Base-by-base conservation (phyloP, 1,140 invertebrate genomes). In the Halesus radiatus region DNA sequence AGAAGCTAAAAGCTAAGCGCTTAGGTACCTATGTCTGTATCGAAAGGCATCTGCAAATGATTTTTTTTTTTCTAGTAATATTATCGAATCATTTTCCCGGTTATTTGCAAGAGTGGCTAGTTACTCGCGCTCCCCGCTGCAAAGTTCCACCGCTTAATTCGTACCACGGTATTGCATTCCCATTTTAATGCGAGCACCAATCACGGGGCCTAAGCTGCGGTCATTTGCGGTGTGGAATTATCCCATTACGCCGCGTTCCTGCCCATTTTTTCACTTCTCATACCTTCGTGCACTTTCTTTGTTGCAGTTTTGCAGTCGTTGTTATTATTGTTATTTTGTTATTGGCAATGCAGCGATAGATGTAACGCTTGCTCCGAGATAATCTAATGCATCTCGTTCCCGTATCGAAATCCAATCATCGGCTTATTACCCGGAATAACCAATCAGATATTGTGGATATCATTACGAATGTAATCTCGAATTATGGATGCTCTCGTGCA, bases 181-280 rank as follows among this genome's bases (percentile, higher is more conserved):
- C 26, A 75, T 75, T 75, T 75, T 75, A 75, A 75, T 75, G 53
- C 75, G 58, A 70, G 37, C 76, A 56, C n/a, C 73, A 32, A 78
- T 70, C 76, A 54, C 32, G 76, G 22, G n/a, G 23, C 37, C 64
- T 79, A 72, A 79, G 64, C 77, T 26, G 64, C 66, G 56, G 64
- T 72, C 77, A 72, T 73, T 79, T 79, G 77, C 68, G 77, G 77
- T 72, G 54, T 79, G 22, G 52, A 79, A 79, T 79, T 79, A 79
- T 79, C 77, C 77, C 77, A 72, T 79, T 79, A 79, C 68, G 50
- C 22, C 50, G 76, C 50, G 76, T 50, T 78, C 50, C 60, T 52
- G 60, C 15, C 56, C 60, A 23, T 78, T 78, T 78, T 78, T 68
- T 54, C 76, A 29, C 52, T 60, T 75, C 76, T 54, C 32, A 32